These are phyloP conservation scores for Pectinophora gossypiella DNA, from an alignment of 1,140 invertebrate species.

Conservation along the genomic window DNA sequence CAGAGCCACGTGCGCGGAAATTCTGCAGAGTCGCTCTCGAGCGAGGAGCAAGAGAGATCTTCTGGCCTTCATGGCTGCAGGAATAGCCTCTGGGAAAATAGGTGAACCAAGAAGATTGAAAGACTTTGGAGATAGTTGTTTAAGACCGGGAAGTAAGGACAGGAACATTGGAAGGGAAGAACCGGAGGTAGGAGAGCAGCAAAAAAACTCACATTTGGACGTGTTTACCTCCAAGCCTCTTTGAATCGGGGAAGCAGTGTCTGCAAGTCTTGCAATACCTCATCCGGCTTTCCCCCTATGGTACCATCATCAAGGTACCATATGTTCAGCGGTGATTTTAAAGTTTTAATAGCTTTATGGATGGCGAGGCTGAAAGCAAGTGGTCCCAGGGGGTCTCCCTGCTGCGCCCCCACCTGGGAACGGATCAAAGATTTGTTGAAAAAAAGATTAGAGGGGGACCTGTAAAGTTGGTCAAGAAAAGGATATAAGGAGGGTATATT, in stretches of 20 bases:
- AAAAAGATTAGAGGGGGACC: slow-evolving; percentile 2
- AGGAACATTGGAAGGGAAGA: neutral
- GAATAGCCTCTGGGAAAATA: slow-evolving; percentile 3
- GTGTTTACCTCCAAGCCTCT: slow-evolving; percentile 3
- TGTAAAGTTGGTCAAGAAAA: slow-evolving; percentile 6
- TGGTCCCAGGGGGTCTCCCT: slow-evolving; percentile 4
- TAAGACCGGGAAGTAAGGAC: neutral
- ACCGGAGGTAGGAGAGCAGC: neutral
- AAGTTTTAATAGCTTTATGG: neutral
- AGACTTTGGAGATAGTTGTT: neutral
- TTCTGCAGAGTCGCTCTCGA: neutral
- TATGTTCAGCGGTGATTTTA: neutral
- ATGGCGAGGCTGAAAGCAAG: neutral
- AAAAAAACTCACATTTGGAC: slow-evolving; percentile 5
- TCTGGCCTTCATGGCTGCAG: neutral
- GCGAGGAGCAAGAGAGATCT: neutral
- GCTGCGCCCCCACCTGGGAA: slow-evolving; percentile 5
- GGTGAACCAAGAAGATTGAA: slow-evolving; percentile 2
- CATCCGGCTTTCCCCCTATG: too few species aligned
- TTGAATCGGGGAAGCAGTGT: too few species aligned
- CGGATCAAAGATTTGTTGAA: neutral
- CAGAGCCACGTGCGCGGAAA: slow-evolving; percentile 1
- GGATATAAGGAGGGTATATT: neutral
- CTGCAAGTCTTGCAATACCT: too few species aligned
- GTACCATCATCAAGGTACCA: too few species aligned